A percentile compares a stretch with the other conserved stretches of the same genome.
phyloP scores from a whole-genome alignment of 2,113 vertebrate species.

The Cebidichthys violaceus region DNA sequence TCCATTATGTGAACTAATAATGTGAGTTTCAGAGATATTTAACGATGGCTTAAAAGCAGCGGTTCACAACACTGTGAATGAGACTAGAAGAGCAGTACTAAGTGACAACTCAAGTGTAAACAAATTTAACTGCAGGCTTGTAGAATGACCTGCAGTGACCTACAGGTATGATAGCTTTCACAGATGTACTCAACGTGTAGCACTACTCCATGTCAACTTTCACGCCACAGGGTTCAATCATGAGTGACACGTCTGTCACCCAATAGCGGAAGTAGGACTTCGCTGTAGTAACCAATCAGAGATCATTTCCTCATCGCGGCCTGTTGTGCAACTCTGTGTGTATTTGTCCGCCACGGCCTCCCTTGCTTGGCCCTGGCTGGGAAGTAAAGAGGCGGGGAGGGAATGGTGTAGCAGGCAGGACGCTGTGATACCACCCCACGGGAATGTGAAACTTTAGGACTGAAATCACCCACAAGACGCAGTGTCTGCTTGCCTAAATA shows the following conservation, averaged over 20 bases:
- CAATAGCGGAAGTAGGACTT: slow-evolving; percentile 50
- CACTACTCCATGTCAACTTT: neutral
- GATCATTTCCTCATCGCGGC: slow-evolving; percentile 15
- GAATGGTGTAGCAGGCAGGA: neutral
- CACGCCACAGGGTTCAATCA: slow-evolving; percentile 33
- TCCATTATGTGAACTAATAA: neutral
- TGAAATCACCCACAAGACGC: slow-evolving; percentile 12
- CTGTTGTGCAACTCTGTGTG: slow-evolving; percentile 11
- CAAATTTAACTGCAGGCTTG: neutral
- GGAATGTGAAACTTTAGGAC: slow-evolving; percentile 68
- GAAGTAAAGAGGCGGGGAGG: slow-evolving; percentile 32
- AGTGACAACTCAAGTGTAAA: neutral
- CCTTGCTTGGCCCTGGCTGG: slow-evolving; percentile 27
- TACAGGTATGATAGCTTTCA: neutral
- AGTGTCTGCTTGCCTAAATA: slow-evolving; percentile 9
- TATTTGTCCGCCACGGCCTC: slow-evolving; percentile 54
- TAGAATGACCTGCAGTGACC: slow-evolving; percentile 9
- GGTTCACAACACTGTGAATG: neutral
- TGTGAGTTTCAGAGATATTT: neutral
- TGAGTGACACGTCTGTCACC: slow-evolving; percentile 34
- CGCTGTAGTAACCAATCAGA: slow-evolving; percentile 60
- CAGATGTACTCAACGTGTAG: neutral
- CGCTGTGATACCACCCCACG: slow-evolving; percentile 18
- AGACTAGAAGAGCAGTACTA: neutral
- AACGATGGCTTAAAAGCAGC: neutral